A percentile compares a stretch with the other conserved stretches of the same genome.
phyloP scores from a whole-genome alignment of 2,797 vertebrate genomes.

The Delichon dasypus region DNA sequence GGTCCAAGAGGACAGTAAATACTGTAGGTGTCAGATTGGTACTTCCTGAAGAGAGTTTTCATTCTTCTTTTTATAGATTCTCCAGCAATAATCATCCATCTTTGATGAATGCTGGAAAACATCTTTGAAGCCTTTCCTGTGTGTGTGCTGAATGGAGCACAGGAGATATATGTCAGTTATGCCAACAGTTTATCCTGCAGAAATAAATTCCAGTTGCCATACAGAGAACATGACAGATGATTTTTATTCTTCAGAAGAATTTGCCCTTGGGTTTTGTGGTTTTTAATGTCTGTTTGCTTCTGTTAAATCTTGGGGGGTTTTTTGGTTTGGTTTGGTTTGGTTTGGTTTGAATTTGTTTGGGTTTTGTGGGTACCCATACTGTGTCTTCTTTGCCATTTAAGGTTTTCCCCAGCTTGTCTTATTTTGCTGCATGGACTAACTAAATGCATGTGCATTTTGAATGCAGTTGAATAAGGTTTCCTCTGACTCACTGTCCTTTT shows the following conservation, averaged over 20 bases:
- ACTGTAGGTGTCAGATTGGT: neutral
- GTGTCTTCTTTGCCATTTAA: neutral
- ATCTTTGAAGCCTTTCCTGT: neutral
- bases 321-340: rapidly evolving
- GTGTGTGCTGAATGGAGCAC: neutral
- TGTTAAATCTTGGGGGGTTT: too few relatives aligned
- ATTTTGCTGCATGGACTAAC: neutral
- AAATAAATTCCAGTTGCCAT: neutral
- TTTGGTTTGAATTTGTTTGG: neutral
- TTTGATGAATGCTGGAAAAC: neutral
- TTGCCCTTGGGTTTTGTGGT: neutral
- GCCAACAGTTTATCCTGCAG: neutral
- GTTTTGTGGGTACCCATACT: neutral
- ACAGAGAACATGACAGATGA: neutral
- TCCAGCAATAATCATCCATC: neutral
- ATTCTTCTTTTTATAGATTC: neutral
- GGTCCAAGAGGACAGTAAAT: neutral
- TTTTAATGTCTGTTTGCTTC: too few relatives aligned
- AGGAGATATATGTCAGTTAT: neutral
- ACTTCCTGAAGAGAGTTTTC: neutral
- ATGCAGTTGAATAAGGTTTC: neutral
- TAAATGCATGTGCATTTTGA: neutral
- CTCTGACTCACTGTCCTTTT: neutral
- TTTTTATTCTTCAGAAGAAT: neutral
- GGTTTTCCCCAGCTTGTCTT: neutral